Base-by-base conservation (phyloP, 23 tunicate species). In the Trididemnum miniatum region DNA sequence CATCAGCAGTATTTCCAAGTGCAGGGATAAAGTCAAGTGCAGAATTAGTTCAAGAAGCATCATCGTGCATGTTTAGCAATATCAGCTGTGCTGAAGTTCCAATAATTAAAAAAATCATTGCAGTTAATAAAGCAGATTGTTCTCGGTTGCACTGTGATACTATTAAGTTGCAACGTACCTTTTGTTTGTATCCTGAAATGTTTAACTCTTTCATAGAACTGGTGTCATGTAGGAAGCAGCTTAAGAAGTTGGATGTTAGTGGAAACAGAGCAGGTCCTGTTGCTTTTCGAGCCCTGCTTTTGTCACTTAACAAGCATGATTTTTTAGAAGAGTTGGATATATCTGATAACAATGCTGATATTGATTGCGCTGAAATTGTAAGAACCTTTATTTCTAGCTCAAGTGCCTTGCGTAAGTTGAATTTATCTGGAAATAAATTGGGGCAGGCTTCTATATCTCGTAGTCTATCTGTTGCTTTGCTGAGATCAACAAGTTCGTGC, bases 181-280 rank as follows among this genome's bases (percentile, higher is more conserved):
- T 24, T 22, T 62, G 67, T n/a, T 62, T 62, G 4, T 62, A 12
- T 62, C 29, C 29, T 5, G n/a, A 62, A 12, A 22, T 62, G 15
- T 62, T 24, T 5, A 67, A 67, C 9, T 32, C 7, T 3, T 32
- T 67, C 25, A 3, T 67, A 67, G 38, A 67, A 7, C 15, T 67
- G 0, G 65, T 83, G 31, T 49, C 88, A 32, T 35, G 50, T 34
- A 76, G 78, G 67, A 32, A 66, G 15, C 22, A 33, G 7, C 31
- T 91, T 1, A 40, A 36, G 35, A 77, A 64, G 50, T 59, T 91
- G 24, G 80, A 80, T 35, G 32, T 86, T 0, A 66, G 86, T 40
- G 90, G 90, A 23, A 82, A 88, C 35, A 71, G 82, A 24, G 65
- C 77, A 33, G 97, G 97, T 20, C 97, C 97, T 0, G 80, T 91